Percentiles rank a stretch among this genome's conserved stretches.
Evolutionary conservation across 2,113 vertebrate species (phyloP).

Genomic region (Paedocypris sp.): DNA sequence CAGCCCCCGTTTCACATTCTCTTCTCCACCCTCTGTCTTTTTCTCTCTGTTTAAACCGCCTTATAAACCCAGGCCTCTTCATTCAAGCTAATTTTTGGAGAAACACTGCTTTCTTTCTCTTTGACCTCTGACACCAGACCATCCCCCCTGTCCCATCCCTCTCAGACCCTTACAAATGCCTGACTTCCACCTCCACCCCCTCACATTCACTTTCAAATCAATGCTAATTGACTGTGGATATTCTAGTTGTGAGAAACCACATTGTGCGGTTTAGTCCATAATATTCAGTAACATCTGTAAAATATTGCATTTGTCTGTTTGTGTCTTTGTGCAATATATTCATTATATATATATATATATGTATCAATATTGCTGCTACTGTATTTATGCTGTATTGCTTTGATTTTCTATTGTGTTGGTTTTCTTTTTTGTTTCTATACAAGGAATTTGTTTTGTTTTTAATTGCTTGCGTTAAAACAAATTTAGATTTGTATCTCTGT

Average conservation of each 20-base stretch:
- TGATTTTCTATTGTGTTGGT: too few relatives aligned
- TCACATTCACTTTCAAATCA: conserved; percentile 36
- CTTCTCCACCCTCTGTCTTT: conserved; percentile 18
- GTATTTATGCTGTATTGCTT: too few relatives aligned
- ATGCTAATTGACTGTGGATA: conserved; percentile 27
- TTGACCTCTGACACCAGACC: conserved; percentile 41
- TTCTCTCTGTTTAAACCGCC: conserved; percentile 48
- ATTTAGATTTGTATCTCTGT: too few relatives aligned
- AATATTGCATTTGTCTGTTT: too few relatives aligned
- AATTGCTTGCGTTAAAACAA: too few relatives aligned
- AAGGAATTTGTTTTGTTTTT: too few relatives aligned
- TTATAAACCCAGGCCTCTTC: conserved; percentile 58
- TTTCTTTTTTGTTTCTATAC: too few relatives aligned
- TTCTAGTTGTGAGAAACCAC: neutral
- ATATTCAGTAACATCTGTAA: neutral
- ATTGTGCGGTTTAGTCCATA: conserved; percentile 13
- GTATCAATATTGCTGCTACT: too few relatives aligned
- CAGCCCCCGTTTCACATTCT: conserved; percentile 12
- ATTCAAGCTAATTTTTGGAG: conserved; percentile 57
- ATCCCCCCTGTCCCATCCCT: conserved; percentile 19
- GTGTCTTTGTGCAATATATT: too few relatives aligned
- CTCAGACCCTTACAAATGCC: conserved; percentile 22
- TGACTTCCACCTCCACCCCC: conserved; percentile 24
- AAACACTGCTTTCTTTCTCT: conserved; percentile 45
- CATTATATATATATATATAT: too few relatives aligned